These are phyloP conservation scores for Keiferia lycopersicella DNA, from an alignment of 2,888 invertebrate genomes.

Conservation along the genomic window DNA sequence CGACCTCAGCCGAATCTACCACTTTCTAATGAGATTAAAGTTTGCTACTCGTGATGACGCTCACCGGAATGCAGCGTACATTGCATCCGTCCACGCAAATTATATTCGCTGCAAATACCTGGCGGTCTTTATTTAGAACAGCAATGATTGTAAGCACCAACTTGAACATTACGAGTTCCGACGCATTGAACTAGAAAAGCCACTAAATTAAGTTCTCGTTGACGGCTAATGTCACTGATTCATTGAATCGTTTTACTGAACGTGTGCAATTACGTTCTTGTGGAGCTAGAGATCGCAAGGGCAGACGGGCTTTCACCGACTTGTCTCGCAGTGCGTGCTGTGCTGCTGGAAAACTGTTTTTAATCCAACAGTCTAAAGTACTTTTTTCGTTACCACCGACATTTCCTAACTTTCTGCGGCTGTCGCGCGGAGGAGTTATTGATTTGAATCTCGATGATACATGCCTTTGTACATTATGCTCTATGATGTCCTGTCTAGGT, in stretches of 20 bases:
- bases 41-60: slow-evolving; percentile 57
- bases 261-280: slow-evolving; percentile 69
- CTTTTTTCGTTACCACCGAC: slow-evolving; percentile 48
- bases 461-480: slow-evolving; percentile 49
- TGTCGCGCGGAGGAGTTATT: slow-evolving; percentile 60
- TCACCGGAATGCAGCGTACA: slow-evolving; percentile 48
- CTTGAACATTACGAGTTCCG: slow-evolving; percentile 27
- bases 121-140: slow-evolving; percentile 23
- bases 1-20: slow-evolving; percentile 65
- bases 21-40: slow-evolving; percentile 76
- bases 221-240: slow-evolving; percentile 53
- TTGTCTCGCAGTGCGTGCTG: slow-evolving; percentile 50
- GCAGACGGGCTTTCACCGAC: slow-evolving; percentile 75
- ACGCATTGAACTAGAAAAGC: slow-evolving; percentile 39
- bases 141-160: slow-evolving; percentile 14
- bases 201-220: slow-evolving; percentile 42
- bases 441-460: slow-evolving; percentile 57
- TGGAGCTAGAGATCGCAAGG: slow-evolving; percentile 72
- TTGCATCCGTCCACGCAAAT: slow-evolving; percentile 51
- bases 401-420: slow-evolving; percentile 62
- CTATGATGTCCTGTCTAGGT: slow-evolving; percentile 44
- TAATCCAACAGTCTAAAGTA: slow-evolving; percentile 53
- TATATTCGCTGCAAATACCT: slow-evolving; percentile 49
- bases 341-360: slow-evolving; percentile 51
- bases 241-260: slow-evolving; percentile 65